Conservation (phyloP, 2,888 invertebrate species). For the Mythimna ferrago region DNA sequence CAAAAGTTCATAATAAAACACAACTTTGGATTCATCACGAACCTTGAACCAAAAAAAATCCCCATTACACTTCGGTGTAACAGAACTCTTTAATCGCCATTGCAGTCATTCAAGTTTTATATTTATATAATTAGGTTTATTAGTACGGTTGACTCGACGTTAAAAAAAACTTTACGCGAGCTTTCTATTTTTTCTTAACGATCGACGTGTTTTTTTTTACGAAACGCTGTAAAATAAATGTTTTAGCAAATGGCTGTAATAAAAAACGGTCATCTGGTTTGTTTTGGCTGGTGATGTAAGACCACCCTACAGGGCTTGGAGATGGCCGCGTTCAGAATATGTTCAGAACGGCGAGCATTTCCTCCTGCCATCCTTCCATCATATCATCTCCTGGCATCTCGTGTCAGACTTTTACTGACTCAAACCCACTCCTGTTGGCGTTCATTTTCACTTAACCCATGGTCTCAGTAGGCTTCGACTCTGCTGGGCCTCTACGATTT, state of each 20-base stretch:
- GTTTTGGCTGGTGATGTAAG: constrained; percentile 19
- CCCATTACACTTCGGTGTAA: constrained; percentile 69
- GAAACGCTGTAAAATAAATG: constrained; percentile 59
- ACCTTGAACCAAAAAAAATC: no score
- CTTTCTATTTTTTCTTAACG: constrained; percentile 64
- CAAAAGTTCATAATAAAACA: no score
- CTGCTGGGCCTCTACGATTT: no score
- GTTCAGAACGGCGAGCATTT: no score
- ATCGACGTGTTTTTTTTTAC: constrained; percentile 47
- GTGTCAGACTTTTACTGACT: no score
- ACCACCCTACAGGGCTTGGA: constrained; percentile 1
- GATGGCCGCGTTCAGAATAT: no score
- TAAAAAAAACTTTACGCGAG: constrained; percentile 69
- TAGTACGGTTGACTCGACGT: constrained; percentile 68
- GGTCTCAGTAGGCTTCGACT: no score
- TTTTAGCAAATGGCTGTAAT: constrained; percentile 53
- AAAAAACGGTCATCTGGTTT: constrained; percentile 55
- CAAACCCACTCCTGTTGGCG: no score
- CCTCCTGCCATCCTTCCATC: no score
- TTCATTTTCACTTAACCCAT: no score
- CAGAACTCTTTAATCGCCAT: constrained; percentile 59
- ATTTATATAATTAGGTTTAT: constrained; percentile 83
- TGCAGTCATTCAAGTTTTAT: constrained; percentile 72
- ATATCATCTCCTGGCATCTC: no score
- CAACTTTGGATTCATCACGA: neutral